A percentile compares a stretch with the other conserved stretches of the same genome.
Conservation (phyloP, 1,140 invertebrate genomes). For the Drosophila pectinifera region DNA sequence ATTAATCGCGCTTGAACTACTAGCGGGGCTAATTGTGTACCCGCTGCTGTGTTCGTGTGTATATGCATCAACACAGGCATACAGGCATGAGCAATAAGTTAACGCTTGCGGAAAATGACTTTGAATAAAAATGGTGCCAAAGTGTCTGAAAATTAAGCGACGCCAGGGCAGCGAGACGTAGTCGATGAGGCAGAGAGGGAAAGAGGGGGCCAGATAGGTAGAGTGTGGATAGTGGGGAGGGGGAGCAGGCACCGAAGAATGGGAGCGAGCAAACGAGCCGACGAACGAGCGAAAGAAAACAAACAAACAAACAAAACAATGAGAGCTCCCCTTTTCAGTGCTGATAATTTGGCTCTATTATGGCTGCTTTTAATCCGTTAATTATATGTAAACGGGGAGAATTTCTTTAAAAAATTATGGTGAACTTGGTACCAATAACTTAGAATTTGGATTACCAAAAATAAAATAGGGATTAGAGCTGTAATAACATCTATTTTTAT, state of each 20-base stretch:
- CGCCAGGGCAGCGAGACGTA: conserved; percentile 2
- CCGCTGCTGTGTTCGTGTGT: conserved; percentile 24
- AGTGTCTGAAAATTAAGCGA: conserved; percentile 75
- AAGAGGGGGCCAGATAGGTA: neutral
- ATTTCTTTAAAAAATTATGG: neutral
- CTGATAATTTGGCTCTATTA: neutral
- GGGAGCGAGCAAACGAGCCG: conserved; percentile 17
- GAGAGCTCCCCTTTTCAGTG: conserved; percentile 9
- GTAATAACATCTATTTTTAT: too few species aligned
- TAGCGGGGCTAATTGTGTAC: neutral
- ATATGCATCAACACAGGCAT: conserved; percentile 7
- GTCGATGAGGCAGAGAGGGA: neutral
- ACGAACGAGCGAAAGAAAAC: conserved; percentile 48
- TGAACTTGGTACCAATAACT: neutral
- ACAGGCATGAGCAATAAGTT: conserved; percentile 65
- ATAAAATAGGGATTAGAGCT: too few species aligned
- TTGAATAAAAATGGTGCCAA: conserved; percentile 72
- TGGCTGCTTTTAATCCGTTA: neutral
- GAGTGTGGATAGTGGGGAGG: neutral
- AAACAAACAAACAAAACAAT: conserved; percentile 65
- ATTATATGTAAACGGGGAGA: neutral
- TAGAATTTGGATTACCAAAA: too few species aligned
- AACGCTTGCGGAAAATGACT: conserved; percentile 66
- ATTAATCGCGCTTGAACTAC: neutral
- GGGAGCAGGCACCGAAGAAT: conserved; percentile 8